These are phyloP conservation scores for Propithecus coquereli DNA, from an alignment of 2,113 vertebrate species.

Conservation along the genomic window DNA sequence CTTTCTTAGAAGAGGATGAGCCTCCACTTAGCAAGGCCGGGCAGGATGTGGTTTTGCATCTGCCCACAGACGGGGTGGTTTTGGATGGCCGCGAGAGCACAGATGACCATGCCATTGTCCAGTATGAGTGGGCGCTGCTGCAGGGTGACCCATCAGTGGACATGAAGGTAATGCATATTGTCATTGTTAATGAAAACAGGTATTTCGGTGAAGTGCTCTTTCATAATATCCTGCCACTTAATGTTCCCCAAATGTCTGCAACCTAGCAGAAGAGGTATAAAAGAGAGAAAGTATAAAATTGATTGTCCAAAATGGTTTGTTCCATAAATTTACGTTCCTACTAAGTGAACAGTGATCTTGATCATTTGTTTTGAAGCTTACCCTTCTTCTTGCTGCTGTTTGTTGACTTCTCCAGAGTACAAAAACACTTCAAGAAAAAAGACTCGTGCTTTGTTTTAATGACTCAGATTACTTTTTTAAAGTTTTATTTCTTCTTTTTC, in stretches of 20 bases:
- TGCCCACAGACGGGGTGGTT: conserved; percentile 92
- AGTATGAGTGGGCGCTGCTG: conserved; percentile 91
- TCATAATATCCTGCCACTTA: neutral
- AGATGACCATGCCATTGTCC: conserved; percentile 90
- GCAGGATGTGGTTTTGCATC: conserved; percentile 91
- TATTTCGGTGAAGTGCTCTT: neutral
- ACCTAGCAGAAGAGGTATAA: neutral
- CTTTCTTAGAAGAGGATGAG: conserved; percentile 83
- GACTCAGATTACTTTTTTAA: neutral
- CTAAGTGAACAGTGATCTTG: neutral
- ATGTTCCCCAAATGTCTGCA: neutral
- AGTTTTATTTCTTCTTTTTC: neutral
- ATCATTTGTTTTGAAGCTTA: neutral
- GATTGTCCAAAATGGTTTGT: neutral
- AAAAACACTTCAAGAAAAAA: neutral
- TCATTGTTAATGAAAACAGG: neutral
- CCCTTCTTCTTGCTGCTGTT: neutral
- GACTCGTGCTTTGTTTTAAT: neutral
- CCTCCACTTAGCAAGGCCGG: conserved; percentile 92
- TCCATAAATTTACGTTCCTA: neutral
- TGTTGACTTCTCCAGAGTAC: neutral
- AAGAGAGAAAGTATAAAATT: neutral
- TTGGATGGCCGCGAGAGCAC: conserved; percentile 94
- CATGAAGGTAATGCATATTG: conserved; percentile 88
- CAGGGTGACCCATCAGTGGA: conserved; percentile 87